Percentiles rank a stretch among this genome's conserved stretches.
Conservation (phyloP, 2,888 invertebrate species). For the Pollenia labialis region DNA sequence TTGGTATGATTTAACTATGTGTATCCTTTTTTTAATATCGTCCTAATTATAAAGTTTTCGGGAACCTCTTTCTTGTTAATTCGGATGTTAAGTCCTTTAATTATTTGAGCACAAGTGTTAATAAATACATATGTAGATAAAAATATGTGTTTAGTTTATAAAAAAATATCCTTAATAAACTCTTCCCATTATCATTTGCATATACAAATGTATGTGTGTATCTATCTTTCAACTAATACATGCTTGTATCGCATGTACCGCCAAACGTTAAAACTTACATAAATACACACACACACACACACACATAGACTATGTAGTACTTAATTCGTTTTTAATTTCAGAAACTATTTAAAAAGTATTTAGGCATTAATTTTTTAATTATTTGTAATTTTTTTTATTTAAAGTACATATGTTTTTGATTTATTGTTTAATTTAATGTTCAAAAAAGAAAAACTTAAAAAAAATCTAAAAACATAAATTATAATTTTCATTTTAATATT, state of each 20-base stretch:
- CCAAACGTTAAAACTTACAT: neutral
- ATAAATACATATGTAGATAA: no score
- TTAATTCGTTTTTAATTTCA: slow-evolving; percentile 46
- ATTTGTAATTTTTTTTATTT: slow-evolving; percentile 13
- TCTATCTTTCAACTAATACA: neutral
- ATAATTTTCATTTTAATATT: slow-evolving; percentile 34
- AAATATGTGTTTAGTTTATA: neutral
- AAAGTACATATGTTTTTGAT: slow-evolving; percentile 12
- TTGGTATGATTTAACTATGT: neutral
- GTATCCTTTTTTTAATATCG: no score
- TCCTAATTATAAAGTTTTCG: neutral
- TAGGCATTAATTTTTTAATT: slow-evolving; percentile 52
- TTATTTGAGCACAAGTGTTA: slow-evolving; percentile 10
- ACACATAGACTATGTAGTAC: neutral
- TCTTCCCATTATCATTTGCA: neutral
- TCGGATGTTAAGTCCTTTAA: neutral
- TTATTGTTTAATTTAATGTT: slow-evolving; percentile 53
- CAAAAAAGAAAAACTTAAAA: slow-evolving; percentile 8
- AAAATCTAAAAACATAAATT: slow-evolving; percentile 15
- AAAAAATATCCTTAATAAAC: neutral
- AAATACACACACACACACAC: neutral
- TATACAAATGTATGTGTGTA: neutral
- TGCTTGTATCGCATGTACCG: neutral
- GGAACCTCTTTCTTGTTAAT: neutral
- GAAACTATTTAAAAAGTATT: slow-evolving; percentile 40